Evolutionary conservation across 2,797 vertebrate genomes (phyloP), one percentile per base, ranked within the genome.

Genomic region (Sylvilagus floridanus): DNA sequence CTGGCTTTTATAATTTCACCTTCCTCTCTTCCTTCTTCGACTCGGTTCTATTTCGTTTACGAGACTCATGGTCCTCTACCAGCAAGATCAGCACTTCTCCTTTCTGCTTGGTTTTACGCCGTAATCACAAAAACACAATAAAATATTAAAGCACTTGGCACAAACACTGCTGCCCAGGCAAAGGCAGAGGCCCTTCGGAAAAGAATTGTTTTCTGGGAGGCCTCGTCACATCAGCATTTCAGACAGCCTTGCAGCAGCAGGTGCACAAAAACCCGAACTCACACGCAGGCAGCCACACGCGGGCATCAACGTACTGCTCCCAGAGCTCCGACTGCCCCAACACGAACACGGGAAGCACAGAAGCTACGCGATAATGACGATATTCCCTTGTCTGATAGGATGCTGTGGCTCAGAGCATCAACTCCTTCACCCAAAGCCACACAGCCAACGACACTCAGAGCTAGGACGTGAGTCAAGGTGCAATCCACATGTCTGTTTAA

Each of bases 81-180:
- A 28, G 54, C 50, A 19, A 50, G 7, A 71, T 93, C 76, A 93
- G 91, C 88, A 91, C 54, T 92, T 95, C 75, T 83, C 63, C 52
- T 50, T 62, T 81, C 87, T 32, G 28, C 81, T 95, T 32, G 16
- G 62, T 89, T 83, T 95, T 94, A 66, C 66, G 63, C 21, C 63
- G 73, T 54, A 66, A 72, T 88, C 13, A 14, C 94, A 84, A 91
- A 90, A 91, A 62, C n/a, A 52, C 57, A 84, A 90, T 96, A 60
- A 96, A 96, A 93, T 91, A 95, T 87, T 91, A 57, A 96, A 93
- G 63, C 68, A 62, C 87, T 89, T 90, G 66, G 87, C 76, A 86
- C 66, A 66, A 32, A 65, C n/a, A 28, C 42, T 17, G 12, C 69
- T 19, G n/a, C 2, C 0, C 3, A 60, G 85, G 37, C 65, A 30